Percentiles rank a stretch among this genome's conserved stretches.
These are phyloP conservation scores for Paramisgurnus dabryanus DNA, from an alignment of 2,113 vertebrate genomes.

Conservation along the genomic window DNA sequence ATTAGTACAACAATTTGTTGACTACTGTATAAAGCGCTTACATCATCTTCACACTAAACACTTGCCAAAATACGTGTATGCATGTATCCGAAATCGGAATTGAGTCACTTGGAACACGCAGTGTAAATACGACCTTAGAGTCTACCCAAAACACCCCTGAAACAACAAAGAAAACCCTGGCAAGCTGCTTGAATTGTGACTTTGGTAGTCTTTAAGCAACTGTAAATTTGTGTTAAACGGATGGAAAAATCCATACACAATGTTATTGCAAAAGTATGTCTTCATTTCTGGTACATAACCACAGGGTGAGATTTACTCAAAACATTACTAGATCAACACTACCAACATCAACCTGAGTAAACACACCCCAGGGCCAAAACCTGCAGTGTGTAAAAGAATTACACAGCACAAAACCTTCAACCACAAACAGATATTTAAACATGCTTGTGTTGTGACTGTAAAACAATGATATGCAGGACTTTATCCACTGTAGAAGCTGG, in stretches of 20 bases:
- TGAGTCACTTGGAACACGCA: no score
- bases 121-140: no score
- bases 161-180: background rate
- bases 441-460: conserved; percentile 15
- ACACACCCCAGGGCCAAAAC: background rate
- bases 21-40: no score
- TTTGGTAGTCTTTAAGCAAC: conserved; percentile 12
- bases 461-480: conserved; percentile 21
- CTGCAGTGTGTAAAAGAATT: conserved; percentile 29
- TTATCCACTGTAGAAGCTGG: background rate
- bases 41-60: no score
- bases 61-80: no score
- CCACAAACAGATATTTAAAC: conserved; percentile 15
- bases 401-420: conserved; percentile 7
- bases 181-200: background rate
- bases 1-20: no score
- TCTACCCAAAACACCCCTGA: background rate
- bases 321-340: conserved; percentile 10
- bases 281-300: conserved; percentile 27
- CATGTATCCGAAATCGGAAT: no score
- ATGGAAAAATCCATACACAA: conserved; percentile 32
- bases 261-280: conserved; percentile 31
- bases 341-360: conserved; percentile 14
- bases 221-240: conserved; percentile 23
- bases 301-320: conserved; percentile 11